Base-by-base conservation (phyloP, 2,113 vertebrate species). In the Coptodon rendalli region DNA sequence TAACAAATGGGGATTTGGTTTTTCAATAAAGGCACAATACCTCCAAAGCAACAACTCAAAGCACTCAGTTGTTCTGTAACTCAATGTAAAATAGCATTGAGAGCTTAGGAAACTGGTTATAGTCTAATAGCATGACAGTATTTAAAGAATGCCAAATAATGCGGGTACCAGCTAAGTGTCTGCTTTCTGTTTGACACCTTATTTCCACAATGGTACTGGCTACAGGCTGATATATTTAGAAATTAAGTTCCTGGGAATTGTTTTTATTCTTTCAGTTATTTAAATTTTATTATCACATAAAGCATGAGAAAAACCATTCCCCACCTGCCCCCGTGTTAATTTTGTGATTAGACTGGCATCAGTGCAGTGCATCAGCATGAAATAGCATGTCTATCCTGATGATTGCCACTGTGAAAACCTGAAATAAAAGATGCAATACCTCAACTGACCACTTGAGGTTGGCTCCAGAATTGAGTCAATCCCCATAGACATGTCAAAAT, bases 91-190 rank as follows among this genome's bases (percentile, higher is more conserved):
- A 68, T 43, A 56, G 36, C 17, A 57, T 29, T 48, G 17, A 80
- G 34, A 81, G 16, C 34, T 73, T 43, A 56, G 52, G 24, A 84
- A 57, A 14, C 53, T 50, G 63, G 48, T 85, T 56, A 76, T 68
- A 56, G 50, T 19, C 19, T 24, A 45, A 73, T 45, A 53, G 38
- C 45, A 38, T 53, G 10, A 76, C 63, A 54, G 45, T 27, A 84
- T 90, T 73, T 61, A 22, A 80, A 61, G 85, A 87, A 90, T 87
- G 85, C 56, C 29, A 82, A 89, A 89, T 54, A 56, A 59, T 56
- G 76, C 36, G 14, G 43, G 88, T 71, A 73, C 53, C 56, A 40
- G 61, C 24, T 22, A 4, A 66, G 68, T 61, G 48, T 87, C 19
- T 38, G 7, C 43, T 87, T 87, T 80, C 45, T 48, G 80, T 87